A percentile compares a stretch with the other conserved stretches of the same genome.
Conservation (phyloP, 2,113 vertebrate species). For the Daboia siamensis region DNA sequence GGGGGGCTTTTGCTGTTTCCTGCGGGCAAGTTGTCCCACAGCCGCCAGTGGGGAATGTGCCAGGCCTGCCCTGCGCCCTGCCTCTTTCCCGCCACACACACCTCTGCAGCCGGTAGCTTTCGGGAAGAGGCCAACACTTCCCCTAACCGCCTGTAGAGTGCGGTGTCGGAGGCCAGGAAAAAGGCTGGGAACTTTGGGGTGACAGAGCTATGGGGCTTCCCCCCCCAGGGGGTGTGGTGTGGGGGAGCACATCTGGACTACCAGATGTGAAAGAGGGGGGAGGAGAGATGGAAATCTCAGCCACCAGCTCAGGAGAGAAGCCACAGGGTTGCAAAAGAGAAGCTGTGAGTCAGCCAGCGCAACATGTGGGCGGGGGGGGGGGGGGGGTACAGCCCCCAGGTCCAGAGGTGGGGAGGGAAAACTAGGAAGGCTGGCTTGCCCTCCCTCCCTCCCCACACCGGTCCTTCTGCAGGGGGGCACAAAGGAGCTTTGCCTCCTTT, state of each 20-base stretch:
- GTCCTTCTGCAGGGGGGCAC: background rate
- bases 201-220: background rate
- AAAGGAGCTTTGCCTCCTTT: constrained; percentile 12
- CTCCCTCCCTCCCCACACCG: too few relatives aligned
- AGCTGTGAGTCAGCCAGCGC: background rate
- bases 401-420: background rate
- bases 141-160: background rate
- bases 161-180: accelerated
- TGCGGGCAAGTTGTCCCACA: background rate
- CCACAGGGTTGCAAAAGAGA: background rate
- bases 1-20: background rate
- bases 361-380: background rate
- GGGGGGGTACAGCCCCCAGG: background rate
- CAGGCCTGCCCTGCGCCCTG: background rate
- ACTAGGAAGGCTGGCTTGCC: background rate
- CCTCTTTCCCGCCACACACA: background rate
- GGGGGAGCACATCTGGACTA: background rate
- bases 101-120: background rate
- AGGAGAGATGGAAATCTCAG: background rate
- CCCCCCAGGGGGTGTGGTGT: background rate
- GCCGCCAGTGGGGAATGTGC: background rate
- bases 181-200: too few relatives aligned
- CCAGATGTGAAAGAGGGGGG: background rate
- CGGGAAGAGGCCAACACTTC: background rate
- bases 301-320: background rate